Evolutionary conservation across 2,113 vertebrate species (phyloP), one percentile per base, ranked within the genome.

Genomic region (Argyrosomus japonicus): DNA sequence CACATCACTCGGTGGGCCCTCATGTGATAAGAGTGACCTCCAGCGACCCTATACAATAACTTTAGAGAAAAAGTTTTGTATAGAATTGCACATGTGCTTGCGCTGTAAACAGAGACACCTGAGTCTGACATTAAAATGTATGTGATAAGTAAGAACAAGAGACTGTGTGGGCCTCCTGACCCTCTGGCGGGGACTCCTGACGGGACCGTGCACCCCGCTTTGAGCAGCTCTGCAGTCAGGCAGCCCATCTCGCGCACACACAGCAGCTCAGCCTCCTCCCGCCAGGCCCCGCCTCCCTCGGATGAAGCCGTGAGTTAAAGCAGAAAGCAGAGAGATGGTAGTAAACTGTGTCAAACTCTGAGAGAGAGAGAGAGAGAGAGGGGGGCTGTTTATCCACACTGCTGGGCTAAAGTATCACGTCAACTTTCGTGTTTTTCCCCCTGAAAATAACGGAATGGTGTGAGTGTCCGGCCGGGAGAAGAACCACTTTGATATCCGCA

Each of bases 221-320:
- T 60, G 57, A 32, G 68, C 21, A 58, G 62, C 60, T 14, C 53
- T 23, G 47, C 68, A 3, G 32, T 36, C 32, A 36, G 32, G 60
- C 73, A 29, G 25, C 70, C 23, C 57, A 4, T 58, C 40, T 51
- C 57, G 53, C 27, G 50, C 85, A 9, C 32, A 36, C 85, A 9
- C 32, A 36, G 6, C 71, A 32, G 65, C 70, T 74, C 84, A 75
- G 73, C 85, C 89, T 81, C 90, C 84, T 77, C 68, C 86, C 75
- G 60, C 19, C 13, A 81, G 61, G 86, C 89, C 84, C 94, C 93
- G 84, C 93, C 94, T 77, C 81, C 89, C 53, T 4, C 54, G 27
- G 21, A 88, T 74, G 91, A 79, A 85, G 80, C 74, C 53, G 84
- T 51, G n/a, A 69, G 75, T 77, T 29, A 79, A 86, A 36, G 36